These are phyloP conservation scores for Stenchaetothrips biformis DNA, from an alignment of 2,888 invertebrate species.

Conservation along the genomic window DNA sequence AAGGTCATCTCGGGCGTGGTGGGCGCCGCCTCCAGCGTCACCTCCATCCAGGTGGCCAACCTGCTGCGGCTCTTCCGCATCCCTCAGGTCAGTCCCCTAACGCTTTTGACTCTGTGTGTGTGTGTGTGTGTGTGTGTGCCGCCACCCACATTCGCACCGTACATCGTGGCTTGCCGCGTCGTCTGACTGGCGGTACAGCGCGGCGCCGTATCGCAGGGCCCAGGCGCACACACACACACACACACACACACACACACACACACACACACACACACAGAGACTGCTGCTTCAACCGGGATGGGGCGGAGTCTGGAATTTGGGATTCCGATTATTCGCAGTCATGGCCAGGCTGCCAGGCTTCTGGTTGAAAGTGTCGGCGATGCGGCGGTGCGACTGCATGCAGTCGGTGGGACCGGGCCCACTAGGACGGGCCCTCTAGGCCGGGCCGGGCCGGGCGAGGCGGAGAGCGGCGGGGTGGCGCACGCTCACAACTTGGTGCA, in stretches of 20 bases:
- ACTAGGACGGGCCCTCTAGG: too few species aligned
- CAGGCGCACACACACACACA: not conserved
- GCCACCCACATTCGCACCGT: not conserved
- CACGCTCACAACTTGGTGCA: not conserved
- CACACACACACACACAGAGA: not conserved
- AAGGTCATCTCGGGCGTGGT: conserved; percentile 84
- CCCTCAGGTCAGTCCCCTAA: conserved; percentile 54
- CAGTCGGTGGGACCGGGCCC: not conserved
- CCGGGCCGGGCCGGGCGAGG: not conserved
- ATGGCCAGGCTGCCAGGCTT: too few species aligned
- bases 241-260: not conserved
- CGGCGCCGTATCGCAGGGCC: too few species aligned
- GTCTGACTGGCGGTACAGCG: too few species aligned
- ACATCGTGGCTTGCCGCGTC: not conserved
- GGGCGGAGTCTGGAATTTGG: too few species aligned
- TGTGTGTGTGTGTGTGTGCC: not conserved
- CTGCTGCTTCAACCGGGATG: not conserved
- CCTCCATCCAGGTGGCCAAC: conserved; percentile 92
- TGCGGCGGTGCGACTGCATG: too few species aligned
- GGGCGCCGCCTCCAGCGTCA: conserved; percentile 85
- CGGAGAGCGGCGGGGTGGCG: not conserved
- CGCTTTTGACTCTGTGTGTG: too few species aligned
- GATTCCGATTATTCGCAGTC: too few species aligned
- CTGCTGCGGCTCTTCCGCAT: conserved; percentile 83
- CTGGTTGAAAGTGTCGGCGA: too few species aligned